Evolutionary conservation across 1,140 invertebrate species (phyloP).

Genomic region (Hyposmocoma kahamanoa): DNA sequence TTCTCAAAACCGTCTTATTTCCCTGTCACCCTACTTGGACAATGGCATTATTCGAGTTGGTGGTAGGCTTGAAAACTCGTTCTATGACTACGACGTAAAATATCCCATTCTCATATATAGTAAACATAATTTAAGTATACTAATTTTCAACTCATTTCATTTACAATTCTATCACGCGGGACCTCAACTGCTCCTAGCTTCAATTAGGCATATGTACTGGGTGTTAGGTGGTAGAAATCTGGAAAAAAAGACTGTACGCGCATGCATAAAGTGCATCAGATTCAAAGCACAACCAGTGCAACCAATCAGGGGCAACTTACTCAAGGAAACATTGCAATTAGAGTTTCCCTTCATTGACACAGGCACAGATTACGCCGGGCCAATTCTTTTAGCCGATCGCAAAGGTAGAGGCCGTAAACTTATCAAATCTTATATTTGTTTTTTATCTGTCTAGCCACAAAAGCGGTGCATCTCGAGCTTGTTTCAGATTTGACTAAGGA

Average conservation of each 20-base stretch:
- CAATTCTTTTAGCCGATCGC: slow-evolving; percentile 19
- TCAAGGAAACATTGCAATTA: slow-evolving; percentile 12
- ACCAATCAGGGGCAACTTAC: slow-evolving; percentile 42
- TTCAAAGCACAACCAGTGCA: slow-evolving; percentile 22
- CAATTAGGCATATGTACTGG: slow-evolving; percentile 27
- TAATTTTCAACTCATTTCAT: slow-evolving; percentile 37
- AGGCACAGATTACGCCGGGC: slow-evolving; percentile 49
- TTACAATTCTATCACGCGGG: slow-evolving; percentile 29
- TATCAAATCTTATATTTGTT: slow-evolving; percentile 20
- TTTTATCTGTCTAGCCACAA: slow-evolving; percentile 18
- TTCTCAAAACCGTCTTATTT: slow-evolving; percentile 17
- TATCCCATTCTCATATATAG: slow-evolving; percentile 26
- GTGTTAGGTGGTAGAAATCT: slow-evolving; percentile 22
- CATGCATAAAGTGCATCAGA: slow-evolving; percentile 40
- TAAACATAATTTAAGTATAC: slow-evolving; percentile 27
- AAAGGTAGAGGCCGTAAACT: slow-evolving; percentile 22
- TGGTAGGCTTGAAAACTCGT: slow-evolving; percentile 3
- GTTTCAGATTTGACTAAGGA: slow-evolving; percentile 16
- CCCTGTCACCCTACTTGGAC: slow-evolving; percentile 43
- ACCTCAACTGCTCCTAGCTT: slow-evolving; percentile 14
- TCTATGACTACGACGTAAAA: slow-evolving; percentile 7
- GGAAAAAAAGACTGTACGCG: slow-evolving; percentile 17
- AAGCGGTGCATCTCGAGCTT: slow-evolving; percentile 20
- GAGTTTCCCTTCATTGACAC: slow-evolving; percentile 26
- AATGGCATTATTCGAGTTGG: slow-evolving; percentile 1